Percentiles rank a stretch among this genome's conserved stretches.
Evolutionary conservation across 2,113 vertebrate genomes (phyloP).

Genomic region (Malurus cyaneus): DNA sequence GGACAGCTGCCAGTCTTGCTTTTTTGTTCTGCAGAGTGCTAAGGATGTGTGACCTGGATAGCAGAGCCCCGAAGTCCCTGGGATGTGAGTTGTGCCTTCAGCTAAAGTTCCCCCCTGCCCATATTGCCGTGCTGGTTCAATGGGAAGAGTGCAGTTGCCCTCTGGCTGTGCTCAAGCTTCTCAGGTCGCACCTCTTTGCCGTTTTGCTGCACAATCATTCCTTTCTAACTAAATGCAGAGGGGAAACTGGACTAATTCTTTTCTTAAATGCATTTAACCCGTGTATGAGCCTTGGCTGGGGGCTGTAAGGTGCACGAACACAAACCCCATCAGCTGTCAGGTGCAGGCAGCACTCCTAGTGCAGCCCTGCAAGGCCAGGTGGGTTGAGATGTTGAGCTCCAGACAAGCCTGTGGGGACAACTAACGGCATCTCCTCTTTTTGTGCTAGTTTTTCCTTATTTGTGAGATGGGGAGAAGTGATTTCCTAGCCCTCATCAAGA

Average conservation of each 20-base stretch:
- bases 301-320: rapidly evolving
- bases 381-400: not conserved
- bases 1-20: not conserved
- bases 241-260: not conserved
- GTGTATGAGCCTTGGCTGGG: not conserved
- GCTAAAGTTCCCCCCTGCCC: not conserved
- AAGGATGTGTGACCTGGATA: too few relatives aligned
- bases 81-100: not conserved
- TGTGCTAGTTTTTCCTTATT: not conserved
- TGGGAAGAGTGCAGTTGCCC: not conserved
- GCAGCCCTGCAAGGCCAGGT: rapidly evolving
- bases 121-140: rapidly evolving
- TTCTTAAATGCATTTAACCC: not conserved
- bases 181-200: not conserved
- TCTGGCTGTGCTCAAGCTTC: not conserved
- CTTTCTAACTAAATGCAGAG: not conserved
- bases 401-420: not conserved
- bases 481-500: not conserved
- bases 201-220: not conserved
- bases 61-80: not conserved
- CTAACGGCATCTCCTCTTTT: not conserved
- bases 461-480: not conserved
- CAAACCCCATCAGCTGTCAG: rapidly evolving
- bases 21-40: not conserved
- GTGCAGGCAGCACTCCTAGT: too few relatives aligned